Conservation (phyloP, 2,113 vertebrate species). For the Martes martes region DNA sequence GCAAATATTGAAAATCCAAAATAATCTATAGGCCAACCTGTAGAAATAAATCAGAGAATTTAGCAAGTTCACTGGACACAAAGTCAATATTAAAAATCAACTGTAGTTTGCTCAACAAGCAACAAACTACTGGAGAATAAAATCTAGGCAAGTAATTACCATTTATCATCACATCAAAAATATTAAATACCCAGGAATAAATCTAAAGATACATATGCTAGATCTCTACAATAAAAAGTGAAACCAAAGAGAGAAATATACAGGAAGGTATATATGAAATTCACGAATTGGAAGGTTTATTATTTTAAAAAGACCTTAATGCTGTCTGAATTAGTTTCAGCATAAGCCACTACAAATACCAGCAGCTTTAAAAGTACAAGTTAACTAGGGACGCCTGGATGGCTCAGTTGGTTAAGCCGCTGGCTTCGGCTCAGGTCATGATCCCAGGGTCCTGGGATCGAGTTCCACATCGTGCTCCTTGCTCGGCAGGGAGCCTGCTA, state of each 20-base stretch:
- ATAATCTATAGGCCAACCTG: background rate
- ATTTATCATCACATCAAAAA: background rate
- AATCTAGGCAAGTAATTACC: background rate
- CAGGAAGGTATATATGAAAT: background rate
- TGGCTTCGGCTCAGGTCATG: no score
- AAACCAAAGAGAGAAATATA: background rate
- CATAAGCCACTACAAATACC: background rate
- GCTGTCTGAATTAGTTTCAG: background rate
- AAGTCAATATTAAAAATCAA: background rate
- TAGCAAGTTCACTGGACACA: background rate
- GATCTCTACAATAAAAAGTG: background rate
- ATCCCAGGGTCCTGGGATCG: no score
- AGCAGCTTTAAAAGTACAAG: slow-evolving; percentile 6
- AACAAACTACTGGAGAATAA: background rate
- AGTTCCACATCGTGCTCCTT: no score
- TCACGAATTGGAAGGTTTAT: background rate
- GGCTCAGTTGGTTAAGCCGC: no score
- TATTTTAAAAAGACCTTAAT: background rate
- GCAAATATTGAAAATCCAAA: background rate
- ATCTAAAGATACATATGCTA: background rate
- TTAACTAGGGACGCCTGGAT: background rate
- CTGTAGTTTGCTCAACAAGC: background rate
- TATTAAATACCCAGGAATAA: background rate
- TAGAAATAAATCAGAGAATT: background rate
- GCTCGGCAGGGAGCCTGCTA: no score